A percentile compares a stretch with the other conserved stretches of the same genome.
phyloP scores from a whole-genome alignment of 2,797 vertebrate genomes.

The Eurystomus glaucurus region DNA sequence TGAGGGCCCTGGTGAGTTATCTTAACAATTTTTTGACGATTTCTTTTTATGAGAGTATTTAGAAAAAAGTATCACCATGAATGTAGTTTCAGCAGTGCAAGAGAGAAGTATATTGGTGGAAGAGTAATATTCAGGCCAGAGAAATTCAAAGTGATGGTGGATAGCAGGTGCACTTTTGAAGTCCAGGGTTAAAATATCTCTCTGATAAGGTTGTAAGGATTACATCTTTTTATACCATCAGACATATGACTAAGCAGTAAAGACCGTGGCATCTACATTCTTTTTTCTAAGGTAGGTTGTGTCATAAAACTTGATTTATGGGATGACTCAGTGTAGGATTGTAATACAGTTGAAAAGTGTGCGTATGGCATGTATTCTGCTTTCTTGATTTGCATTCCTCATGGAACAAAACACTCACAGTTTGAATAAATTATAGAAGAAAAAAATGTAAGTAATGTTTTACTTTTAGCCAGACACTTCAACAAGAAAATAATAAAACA shows the following conservation, averaged over 20 bases:
- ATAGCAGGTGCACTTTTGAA: not conserved
- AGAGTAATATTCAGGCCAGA: not conserved
- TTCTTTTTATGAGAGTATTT: not conserved
- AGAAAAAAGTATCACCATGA: not conserved
- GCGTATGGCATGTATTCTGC: not conserved
- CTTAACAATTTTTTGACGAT: not conserved
- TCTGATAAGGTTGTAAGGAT: constrained; percentile 42
- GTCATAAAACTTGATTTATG: not conserved
- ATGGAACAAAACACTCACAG: not conserved
- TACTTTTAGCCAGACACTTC: not conserved
- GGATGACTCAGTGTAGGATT: not conserved
- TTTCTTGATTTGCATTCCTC: not conserved
- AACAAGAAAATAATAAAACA: not conserved
- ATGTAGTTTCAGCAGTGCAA: not conserved
- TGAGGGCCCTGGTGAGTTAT: not conserved
- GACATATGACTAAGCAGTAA: constrained; percentile 39
- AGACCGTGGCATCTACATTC: not conserved
- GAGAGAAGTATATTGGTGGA: not conserved
- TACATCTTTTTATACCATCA: constrained; percentile 31
- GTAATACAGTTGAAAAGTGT: not conserved
- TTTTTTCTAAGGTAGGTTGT: not conserved
- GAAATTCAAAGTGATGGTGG: not conserved
- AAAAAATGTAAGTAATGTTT: not conserved
- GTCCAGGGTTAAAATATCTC: constrained; percentile 10
- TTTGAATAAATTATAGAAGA: not conserved